Base-by-base conservation (phyloP, 2,888 invertebrate genomes). In the Tipula lateralis region DNA sequence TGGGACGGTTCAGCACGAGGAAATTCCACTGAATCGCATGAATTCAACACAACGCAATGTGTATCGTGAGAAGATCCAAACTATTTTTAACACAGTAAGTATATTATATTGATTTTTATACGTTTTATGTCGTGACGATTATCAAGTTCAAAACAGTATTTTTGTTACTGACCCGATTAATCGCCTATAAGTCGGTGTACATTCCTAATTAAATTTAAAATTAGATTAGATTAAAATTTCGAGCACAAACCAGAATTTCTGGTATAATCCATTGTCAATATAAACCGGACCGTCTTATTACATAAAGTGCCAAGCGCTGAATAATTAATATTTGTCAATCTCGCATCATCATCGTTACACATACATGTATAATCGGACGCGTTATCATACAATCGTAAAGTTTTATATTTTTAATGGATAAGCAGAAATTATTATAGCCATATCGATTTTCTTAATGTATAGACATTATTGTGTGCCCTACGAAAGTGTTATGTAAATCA, bases 81-180 rank as follows among this genome's bases (percentile, higher is more conserved):
- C n/a, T 30, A 82, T 82, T 82, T 82, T 82, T 16, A 82, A 82
- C 30, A 29, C 30, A n/a, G 82, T 82, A 30, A 30, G 82, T 82
- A 82, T n/a, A n/a, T n/a, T n/a, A n/a, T n/a, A n/a, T 32, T 16
- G 30, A 82, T 82, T 82, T 82, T 82, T 32, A 44, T 44, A 16
- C 16, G n/a, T n/a, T 16, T 66, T 9, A 66, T 66, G 39, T 39
- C 4, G 66, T 66, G 66, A 66, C 12, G 66, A 66, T 66, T 66
- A 4, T 66, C 66, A 66, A 66, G 66, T 24, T 66, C 66, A 66
- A 24, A 24, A 32, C n/a, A n/a, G n/a, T n/a, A n/a, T n/a, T n/a
- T n/a, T n/a, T n/a, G n/a, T n/a, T n/a, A n/a, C n/a, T n/a, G n/a
- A n/a, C n/a, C n/a, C n/a, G n/a, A n/a, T n/a, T n/a, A n/a, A n/a